A percentile compares a stretch with the other conserved stretches of the same genome.
These are phyloP conservation scores for Spisula subtruncata DNA, from an alignment of 2,888 invertebrate genomes.

Conservation along the genomic window DNA sequence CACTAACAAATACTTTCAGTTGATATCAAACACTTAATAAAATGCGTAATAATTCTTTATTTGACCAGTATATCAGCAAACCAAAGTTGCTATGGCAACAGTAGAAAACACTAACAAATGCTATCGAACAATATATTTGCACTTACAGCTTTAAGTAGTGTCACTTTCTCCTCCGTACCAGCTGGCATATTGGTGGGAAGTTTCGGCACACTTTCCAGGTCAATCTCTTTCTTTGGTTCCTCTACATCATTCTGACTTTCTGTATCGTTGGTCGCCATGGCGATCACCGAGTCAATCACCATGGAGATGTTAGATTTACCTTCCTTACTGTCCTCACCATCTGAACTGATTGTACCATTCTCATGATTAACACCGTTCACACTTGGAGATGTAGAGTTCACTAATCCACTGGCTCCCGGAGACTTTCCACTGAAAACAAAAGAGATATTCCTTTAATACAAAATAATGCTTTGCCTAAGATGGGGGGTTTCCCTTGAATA, in stretches of 20 bases:
- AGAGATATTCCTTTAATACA: too few species aligned
- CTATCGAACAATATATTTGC: neutral
- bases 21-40: neutral
- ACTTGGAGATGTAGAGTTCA: slow-evolving; percentile 74
- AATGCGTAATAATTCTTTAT: neutral
- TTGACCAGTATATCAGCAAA: neutral
- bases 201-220: slow-evolving; percentile 76
- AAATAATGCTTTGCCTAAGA: too few species aligned
- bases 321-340: slow-evolving; percentile 65
- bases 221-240: slow-evolving; percentile 65
- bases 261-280: slow-evolving; percentile 78
- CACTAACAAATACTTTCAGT: neutral
- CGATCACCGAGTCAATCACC: slow-evolving; percentile 70
- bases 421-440: slow-evolving; percentile 81
- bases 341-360: slow-evolving; percentile 60
- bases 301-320: slow-evolving; percentile 66
- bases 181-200: slow-evolving; percentile 88
- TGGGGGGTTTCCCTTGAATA: too few species aligned
- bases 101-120: too few species aligned
- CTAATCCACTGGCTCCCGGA: slow-evolving; percentile 84
- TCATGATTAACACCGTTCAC: slow-evolving; percentile 59
- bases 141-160: slow-evolving; percentile 88
- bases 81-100: neutral
- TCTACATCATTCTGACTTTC: slow-evolving; percentile 85
- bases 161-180: slow-evolving; percentile 88